Evolutionary conservation across 1,140 invertebrate genomes (phyloP).

Genomic region (Odontomachus brunneus): DNA sequence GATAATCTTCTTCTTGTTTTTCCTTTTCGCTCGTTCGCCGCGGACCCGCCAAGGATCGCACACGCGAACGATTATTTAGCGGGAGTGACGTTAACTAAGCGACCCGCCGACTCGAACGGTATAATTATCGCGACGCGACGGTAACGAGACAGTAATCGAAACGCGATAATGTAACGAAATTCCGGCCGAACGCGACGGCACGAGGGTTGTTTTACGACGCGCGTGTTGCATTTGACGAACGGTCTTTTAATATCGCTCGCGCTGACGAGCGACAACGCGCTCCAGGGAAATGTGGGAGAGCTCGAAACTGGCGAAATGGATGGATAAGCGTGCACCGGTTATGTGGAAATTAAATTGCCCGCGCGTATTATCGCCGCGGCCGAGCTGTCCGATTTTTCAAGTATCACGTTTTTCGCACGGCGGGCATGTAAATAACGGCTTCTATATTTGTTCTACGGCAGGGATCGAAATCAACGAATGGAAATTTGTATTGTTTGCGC

Average conservation of each 20-base stretch:
- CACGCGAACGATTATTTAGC: constrained; percentile 43
- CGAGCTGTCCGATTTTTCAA: constrained; percentile 35
- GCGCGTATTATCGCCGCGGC: constrained; percentile 13
- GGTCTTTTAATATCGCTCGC: constrained; percentile 44
- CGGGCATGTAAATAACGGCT: constrained; percentile 26
- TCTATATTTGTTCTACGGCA: constrained; percentile 32
- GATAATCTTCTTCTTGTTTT: not conserved
- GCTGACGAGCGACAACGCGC: not conserved
- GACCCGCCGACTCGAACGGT: not conserved
- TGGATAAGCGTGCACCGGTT: constrained; percentile 43
- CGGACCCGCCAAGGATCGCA: not conserved
- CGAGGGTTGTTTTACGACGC: constrained; percentile 18
- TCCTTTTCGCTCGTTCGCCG: too few species aligned
- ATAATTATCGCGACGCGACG: constrained; percentile 31
- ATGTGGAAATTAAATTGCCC: constrained; percentile 46
- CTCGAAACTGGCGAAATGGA: constrained; percentile 26
- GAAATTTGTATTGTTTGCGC: constrained; percentile 25
- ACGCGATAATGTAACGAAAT: constrained; percentile 34
- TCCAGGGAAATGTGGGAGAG: not conserved
- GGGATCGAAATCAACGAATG: constrained; percentile 34
- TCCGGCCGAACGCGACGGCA: not conserved
- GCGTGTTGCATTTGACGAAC: constrained; percentile 27
- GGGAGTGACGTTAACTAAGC: constrained; percentile 39
- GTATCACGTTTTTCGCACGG: constrained; percentile 25
- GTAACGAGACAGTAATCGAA: constrained; percentile 40